phyloP scores from a whole-genome alignment of 2,888 invertebrate genomes.

The Drosophila affinis region DNA sequence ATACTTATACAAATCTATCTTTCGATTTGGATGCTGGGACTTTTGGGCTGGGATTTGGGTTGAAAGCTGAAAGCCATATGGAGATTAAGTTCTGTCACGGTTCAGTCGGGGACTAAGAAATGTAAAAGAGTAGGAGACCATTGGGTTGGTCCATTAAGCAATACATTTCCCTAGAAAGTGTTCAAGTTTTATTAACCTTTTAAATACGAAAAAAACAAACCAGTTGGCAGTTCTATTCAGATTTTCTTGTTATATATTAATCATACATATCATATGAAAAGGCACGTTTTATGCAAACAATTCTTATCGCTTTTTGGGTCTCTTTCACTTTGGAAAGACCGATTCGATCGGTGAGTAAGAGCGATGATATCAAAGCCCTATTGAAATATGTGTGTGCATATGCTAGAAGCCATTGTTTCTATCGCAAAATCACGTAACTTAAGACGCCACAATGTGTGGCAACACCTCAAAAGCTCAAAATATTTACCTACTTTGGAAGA shows the following conservation, averaged over 20 bases:
- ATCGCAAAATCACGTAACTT: neutral
- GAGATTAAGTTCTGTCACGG: neutral
- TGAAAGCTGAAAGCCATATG: neutral
- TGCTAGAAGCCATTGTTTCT: neutral
- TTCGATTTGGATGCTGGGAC: neutral
- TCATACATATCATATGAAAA: slow-evolving; percentile 25
- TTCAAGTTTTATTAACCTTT: too few species aligned
- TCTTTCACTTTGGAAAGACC: slow-evolving; percentile 1
- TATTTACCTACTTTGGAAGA: slow-evolving; percentile 24
- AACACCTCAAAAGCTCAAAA: slow-evolving; percentile 12
- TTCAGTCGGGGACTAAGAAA: neutral
- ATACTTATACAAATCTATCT: neutral
- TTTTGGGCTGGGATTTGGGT: slow-evolving; percentile 2
- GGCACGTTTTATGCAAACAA: slow-evolving; percentile 64
- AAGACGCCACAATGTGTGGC: neutral
- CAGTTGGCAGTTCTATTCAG: too few species aligned
- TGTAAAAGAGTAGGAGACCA: neutral
- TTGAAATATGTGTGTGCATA: too few species aligned
- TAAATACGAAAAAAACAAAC: too few species aligned
- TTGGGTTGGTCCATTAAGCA: neutral
- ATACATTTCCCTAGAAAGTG: too few species aligned
- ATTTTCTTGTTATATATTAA: slow-evolving; percentile 1
- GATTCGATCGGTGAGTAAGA: slow-evolving; percentile 47
- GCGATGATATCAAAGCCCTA: neutral
- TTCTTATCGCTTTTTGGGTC: slow-evolving; percentile 44